Evolutionary conservation across 2,888 invertebrate genomes (phyloP), one percentile per base, ranked within the genome.

Genomic region (Mellilla xanthometata): DNA sequence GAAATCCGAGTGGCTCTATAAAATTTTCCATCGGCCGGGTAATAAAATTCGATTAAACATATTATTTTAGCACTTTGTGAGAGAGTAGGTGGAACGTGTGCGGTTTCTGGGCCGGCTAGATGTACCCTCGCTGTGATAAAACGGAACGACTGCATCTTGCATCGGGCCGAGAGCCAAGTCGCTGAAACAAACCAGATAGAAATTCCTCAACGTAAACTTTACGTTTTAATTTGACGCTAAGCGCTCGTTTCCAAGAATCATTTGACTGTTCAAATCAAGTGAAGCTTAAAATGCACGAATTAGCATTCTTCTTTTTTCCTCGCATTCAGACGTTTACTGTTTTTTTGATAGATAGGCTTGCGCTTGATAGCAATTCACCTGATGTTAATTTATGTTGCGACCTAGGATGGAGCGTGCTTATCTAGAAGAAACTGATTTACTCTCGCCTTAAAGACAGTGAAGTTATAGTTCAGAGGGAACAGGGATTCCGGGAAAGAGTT

Each of bases 121-220:
- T 67, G 48, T 63, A 65, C 61, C 62, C 57, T 63, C 49, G 56
- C 55, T 53, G 62, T 44, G 65, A 72, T 76, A 71, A 66, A 67
- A 58, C 52, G 47, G 57, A 62, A 65, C 69, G 68, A 60, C 64
- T 68, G 65, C 64, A 60, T 65, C 53, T 62, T 64, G 61, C 58
- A 65, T 56, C 74, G 72, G 76, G 76, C 71, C 50, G 33, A n/a
- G 51, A 62, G 79, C 78, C 77, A 82, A 81, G 58, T 54, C 58
- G 41, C 50, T 62, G 60, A 65, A 64, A 55, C 46, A 59, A 71
- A 67, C 58, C 65, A 61, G 58, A 67, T 56, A 60, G 48, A 56
- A 52, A 62, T 60, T 61, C 50, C 51, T 48, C 29, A 43, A 46
- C 39, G 39, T 49, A 49, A 55, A 54, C 32, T 57, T 58, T 56